Evolutionary conservation across 2,113 vertebrate genomes (phyloP).

Genomic region (Uria aalge): DNA sequence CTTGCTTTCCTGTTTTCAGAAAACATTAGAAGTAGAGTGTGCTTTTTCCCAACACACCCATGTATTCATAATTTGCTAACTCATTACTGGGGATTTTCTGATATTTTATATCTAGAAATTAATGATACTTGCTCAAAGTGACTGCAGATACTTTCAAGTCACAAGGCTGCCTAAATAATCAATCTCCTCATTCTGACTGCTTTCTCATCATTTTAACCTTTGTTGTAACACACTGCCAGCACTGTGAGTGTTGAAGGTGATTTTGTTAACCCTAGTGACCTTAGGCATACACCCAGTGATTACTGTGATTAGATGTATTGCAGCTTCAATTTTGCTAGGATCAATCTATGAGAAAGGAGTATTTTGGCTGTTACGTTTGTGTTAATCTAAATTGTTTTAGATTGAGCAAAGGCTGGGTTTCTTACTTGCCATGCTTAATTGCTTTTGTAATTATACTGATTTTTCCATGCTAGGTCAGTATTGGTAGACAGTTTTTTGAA

Average conservation of each 20-base stretch:
- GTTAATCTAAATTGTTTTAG: slow-evolving; percentile 7
- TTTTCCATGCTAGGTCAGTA: slow-evolving; percentile 24
- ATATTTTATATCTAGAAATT: not conserved
- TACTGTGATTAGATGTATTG: not conserved
- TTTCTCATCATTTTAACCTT: not conserved
- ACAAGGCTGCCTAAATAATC: not conserved
- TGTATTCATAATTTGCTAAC: not conserved
- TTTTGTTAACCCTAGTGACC: not conserved
- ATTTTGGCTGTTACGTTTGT: slow-evolving; percentile 12
- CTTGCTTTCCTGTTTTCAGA: not conserved
- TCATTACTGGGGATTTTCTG: not conserved
- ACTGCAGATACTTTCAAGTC: not conserved
- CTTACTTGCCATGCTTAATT: slow-evolving; percentile 19
- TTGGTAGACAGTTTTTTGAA: slow-evolving; percentile 18
- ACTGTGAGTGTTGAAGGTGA: not conserved
- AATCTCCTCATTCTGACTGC: not conserved
- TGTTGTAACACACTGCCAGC: not conserved
- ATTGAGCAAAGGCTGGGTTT: not conserved
- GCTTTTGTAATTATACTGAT: slow-evolving; percentile 38
- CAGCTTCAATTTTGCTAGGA: not conserved
- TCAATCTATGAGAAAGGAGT: not conserved
- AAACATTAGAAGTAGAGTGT: not conserved
- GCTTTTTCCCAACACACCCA: not conserved
- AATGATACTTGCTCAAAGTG: not conserved
- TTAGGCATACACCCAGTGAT: not conserved